Evolutionary conservation across 2,797 vertebrate genomes (phyloP), one percentile per base, ranked within the genome.

Genomic region (Sebastes wilsoni): DNA sequence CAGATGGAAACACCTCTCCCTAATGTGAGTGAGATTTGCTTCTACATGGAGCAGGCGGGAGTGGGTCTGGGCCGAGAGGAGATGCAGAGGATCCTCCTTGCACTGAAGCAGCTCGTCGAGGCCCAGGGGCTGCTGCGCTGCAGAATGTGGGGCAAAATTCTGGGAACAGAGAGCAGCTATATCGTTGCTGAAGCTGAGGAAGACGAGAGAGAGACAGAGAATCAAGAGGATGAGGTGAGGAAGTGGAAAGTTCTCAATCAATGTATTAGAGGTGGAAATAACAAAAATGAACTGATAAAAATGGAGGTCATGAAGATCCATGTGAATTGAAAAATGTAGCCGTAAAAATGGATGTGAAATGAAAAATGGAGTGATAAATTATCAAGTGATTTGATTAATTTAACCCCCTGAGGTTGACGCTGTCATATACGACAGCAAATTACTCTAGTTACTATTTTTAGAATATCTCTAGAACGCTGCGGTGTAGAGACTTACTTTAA

Each of bases 121-220:
- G 89, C 87, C 0, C 95, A 96, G 42, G 93, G 91, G 13, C 91
- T 98, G 76, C 95, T 94, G 66, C 95, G 52, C 55, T 99, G 98
- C 80, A 95, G 97, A 58, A 96, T 99, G 81, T 99, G 98, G 98
- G 98, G 98, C 2, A 99, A 98, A 89, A 96, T 99, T 72, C 79
- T 99, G 66, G 98, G 98, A 18, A 92, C 90, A 16, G 92, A 96
- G 75, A 95, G 89, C 86, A 97, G 95, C 93, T 99, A 99, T 23
- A 92, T 99, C 59, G 81, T 99, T 66, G 98, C 97, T 28, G 97
- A 98, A 89, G 96, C 94, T 52, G 95, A 96, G 49, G 96, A 96
- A 22, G 95, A 94, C 8, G 94, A 95, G 28, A 96, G 95, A 32
- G 95, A 96, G 12, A 93, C 94, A 56, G 95, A 95, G 52, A 38